Base-by-base conservation (phyloP, 2,888 invertebrate species). In the Eupithecia dodoneata region DNA sequence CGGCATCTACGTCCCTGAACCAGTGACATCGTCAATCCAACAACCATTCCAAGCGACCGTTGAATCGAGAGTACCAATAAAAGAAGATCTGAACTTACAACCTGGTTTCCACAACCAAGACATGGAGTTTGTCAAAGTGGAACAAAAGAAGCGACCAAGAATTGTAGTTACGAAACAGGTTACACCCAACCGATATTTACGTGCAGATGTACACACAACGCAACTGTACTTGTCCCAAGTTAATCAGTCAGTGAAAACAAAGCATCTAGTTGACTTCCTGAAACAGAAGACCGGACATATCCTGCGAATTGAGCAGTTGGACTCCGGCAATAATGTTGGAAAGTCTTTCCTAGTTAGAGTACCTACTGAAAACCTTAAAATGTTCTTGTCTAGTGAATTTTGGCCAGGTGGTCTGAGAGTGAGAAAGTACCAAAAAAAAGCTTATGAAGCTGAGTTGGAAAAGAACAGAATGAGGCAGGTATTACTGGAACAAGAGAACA, bases 101-200 rank as follows among this genome's bases (percentile, higher is more conserved):
- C 67, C 45, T 69, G 67, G 44, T 45, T 69, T 69, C 42, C 15
- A 44, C n/a, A 45, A 45, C n/a, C 67, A 69, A n/a, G 45, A 69
- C n/a, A 41, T 69, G 42, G 67, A 4, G n/a, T 69, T 45, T 69
- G 67, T 69, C 44, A 69, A 45, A 69, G 67, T 69, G 67, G 67
- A 69, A 69, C 67, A 69, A 69, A 69, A 69, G 44, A 69, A 69
- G 44, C 44, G 67, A 12, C 67, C 67, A 44, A 69, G 44, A 69
- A 69, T 69, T 69, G 45, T 67, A 15, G 44, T 69, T 10, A 45
- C n/a, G 9, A 69, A 45, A 7, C 9, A 44, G 44, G 44, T 44
- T 44, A 45, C 42, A 10, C 67, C 44, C n/a, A 44, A n/a, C 67
- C 67, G 15, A 44, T 69, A 45, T 69, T 69, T 69, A 69, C 67